Conservation (phyloP, 2,113 vertebrate species). For the Bubo scandiacus region DNA sequence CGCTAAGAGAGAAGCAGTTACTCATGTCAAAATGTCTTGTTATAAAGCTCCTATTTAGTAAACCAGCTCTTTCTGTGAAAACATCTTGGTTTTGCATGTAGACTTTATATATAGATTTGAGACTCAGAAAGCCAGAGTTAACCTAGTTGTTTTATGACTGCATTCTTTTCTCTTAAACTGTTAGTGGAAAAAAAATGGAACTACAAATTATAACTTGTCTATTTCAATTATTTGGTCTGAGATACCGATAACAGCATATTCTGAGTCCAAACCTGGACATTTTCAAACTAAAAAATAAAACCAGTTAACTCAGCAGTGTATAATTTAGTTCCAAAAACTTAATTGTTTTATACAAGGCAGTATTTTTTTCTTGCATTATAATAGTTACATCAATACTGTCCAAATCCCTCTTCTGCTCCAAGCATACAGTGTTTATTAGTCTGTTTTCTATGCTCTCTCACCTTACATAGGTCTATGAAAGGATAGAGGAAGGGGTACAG, state of each 20-base stretch:
- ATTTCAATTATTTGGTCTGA: not conserved
- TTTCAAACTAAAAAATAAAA: not conserved
- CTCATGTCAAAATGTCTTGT: not conserved
- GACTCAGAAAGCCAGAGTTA: not conserved
- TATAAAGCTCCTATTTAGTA: not conserved
- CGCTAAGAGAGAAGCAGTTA: constrained; percentile 29
- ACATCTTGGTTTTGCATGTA: not conserved
- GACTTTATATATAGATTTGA: not conserved
- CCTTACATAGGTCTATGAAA: not conserved
- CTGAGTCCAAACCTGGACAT: not conserved
- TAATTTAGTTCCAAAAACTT: not conserved
- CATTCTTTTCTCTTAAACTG: not conserved
- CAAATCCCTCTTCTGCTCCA: not conserved
- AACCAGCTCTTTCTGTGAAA: not conserved
- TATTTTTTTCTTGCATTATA: not conserved
- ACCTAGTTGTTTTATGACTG: not conserved
- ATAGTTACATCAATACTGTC: not conserved
- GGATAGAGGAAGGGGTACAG: not conserved
- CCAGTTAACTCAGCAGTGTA: not conserved
- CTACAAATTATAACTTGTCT: not conserved
- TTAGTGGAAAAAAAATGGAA: not conserved
- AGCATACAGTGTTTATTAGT: not conserved
- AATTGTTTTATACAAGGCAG: not conserved
- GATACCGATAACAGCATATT: not conserved
- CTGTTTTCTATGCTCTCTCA: not conserved